phyloP scores from a whole-genome alignment of 1,140 invertebrate genomes.

The Portunus trituberculatus region DNA sequence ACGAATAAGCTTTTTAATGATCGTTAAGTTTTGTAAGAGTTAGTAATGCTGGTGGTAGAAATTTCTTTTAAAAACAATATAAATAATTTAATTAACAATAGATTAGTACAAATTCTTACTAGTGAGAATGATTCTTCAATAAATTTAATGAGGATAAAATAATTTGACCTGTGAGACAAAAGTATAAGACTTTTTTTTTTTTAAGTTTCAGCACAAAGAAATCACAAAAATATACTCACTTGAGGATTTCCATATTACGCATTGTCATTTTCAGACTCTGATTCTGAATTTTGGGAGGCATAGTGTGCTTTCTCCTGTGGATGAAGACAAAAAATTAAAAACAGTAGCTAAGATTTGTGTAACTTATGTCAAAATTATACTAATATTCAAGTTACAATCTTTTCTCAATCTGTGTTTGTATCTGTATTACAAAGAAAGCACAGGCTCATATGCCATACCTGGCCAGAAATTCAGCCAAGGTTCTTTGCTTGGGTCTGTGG shows the following conservation, averaged over 20 bases:
- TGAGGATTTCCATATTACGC: conserved; percentile 63
- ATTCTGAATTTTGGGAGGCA: background rate
- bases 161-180: background rate
- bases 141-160: background rate
- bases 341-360: too few species aligned
- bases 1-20: too few species aligned
- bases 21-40: too few species aligned
- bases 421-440: background rate
- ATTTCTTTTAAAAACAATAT: too few species aligned
- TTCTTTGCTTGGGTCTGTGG: conserved; percentile 87
- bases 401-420: too few species aligned
- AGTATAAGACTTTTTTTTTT: too few species aligned
- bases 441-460: conserved; percentile 36
- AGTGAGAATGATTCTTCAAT: too few species aligned
- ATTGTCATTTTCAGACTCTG: conserved; percentile 67
- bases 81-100: too few species aligned
- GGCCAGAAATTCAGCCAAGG: conserved; percentile 87
- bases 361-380: too few species aligned
- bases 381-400: too few species aligned
- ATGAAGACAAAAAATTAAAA: background rate
- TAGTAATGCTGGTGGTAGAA: too few species aligned
- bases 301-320: conserved; percentile 53
- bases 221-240: conserved; percentile 63
- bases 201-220: background rate
- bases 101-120: too few species aligned